A percentile compares a stretch with the other conserved stretches of the same genome.
phyloP scores from a whole-genome alignment of 2,888 invertebrate genomes.

The Volucella inanis region DNA sequence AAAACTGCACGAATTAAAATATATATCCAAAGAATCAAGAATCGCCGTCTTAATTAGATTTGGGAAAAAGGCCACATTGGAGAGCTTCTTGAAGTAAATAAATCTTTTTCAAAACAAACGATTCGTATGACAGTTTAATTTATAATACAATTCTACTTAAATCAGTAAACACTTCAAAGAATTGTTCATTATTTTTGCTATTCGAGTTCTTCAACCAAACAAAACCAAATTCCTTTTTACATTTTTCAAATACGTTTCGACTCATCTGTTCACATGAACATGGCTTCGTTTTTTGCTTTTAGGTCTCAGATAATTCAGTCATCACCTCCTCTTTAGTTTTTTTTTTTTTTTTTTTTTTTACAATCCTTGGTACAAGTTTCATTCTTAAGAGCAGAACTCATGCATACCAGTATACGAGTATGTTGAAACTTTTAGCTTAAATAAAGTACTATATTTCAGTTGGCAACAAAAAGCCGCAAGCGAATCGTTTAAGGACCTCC shows the following conservation, averaged over 20 bases:
- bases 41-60: too few species aligned
- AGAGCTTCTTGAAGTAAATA: too few species aligned
- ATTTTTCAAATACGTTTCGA: slow-evolving; percentile 5
- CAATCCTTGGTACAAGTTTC: slow-evolving; percentile 29
- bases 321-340: slow-evolving; percentile 1
- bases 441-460: slow-evolving; percentile 60
- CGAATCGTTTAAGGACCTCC: slow-evolving; percentile 36
- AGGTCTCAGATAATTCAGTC: slow-evolving; percentile 41
- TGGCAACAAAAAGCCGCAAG: slow-evolving; percentile 55
- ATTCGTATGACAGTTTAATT: too few species aligned
- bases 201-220: slow-evolving; percentile 1
- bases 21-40: too few species aligned
- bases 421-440: slow-evolving; percentile 60
- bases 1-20: too few species aligned
- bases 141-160: too few species aligned
- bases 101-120: too few species aligned
- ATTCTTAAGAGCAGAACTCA: slow-evolving; percentile 7
- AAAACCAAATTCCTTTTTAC: neutral
- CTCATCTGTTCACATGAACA: neutral
- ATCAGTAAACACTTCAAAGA: too few species aligned
- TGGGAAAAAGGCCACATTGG: too few species aligned
- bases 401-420: slow-evolving; percentile 13
- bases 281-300: neutral
- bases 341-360: neutral
- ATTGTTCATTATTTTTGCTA: too few species aligned